These are phyloP conservation scores for Falcunculus frontatus DNA, from an alignment of 2,113 vertebrate species.

Conservation along the genomic window DNA sequence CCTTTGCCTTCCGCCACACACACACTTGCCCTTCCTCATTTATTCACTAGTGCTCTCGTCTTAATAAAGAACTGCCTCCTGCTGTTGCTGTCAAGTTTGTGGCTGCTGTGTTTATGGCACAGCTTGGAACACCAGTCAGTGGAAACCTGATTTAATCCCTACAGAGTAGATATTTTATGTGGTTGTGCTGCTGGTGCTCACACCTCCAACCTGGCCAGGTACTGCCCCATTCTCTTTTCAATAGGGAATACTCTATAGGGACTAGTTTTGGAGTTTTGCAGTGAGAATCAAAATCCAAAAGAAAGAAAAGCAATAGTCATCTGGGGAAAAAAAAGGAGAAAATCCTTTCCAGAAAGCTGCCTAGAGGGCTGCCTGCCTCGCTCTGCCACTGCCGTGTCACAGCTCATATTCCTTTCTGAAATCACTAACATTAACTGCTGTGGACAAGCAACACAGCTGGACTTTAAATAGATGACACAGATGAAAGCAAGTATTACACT, in stretches of 20 bases:
- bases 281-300: background rate
- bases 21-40: slow-evolving; percentile 47
- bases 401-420: background rate
- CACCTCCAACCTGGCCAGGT: background rate
- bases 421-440: background rate
- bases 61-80: slow-evolving; percentile 21
- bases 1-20: background rate
- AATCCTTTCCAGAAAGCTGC: background rate
- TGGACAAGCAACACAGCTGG: background rate
- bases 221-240: background rate
- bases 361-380: background rate
- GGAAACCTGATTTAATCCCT: background rate
- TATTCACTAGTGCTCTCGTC: slow-evolving; percentile 13
- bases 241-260: background rate
- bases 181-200: background rate
- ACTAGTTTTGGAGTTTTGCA: background rate
- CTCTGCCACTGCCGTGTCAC: background rate
- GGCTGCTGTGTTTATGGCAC: background rate
- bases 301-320: background rate
- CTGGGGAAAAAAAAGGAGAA: background rate
- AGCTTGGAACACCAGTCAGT: background rate
- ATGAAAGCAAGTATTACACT: background rate
- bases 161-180: background rate
- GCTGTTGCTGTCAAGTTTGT: background rate
- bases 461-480: background rate